Evolutionary conservation across 2,888 invertebrate genomes (phyloP).

Genomic region (Scrobipalpa costella): DNA sequence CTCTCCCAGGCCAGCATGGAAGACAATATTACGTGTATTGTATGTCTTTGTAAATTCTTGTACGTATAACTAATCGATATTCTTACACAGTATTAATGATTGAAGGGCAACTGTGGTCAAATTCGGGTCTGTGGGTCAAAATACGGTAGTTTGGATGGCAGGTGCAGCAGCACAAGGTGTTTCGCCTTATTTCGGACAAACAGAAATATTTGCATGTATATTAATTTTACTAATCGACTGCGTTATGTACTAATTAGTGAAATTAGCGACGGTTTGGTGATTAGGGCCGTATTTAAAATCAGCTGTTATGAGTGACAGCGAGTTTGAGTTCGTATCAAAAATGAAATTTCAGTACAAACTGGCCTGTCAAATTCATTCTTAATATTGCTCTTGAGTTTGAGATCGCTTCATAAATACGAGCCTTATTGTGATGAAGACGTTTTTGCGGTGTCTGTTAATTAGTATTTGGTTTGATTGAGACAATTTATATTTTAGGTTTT

Average conservation of each 20-base stretch:
- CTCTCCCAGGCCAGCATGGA: no score
- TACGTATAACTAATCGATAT: not conserved
- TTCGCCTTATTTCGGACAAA: constrained; percentile 1
- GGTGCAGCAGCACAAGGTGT: constrained; percentile 25
- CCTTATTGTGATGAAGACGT: not conserved
- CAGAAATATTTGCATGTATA: constrained; percentile 3
- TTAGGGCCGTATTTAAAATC: no score
- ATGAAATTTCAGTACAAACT: no score
- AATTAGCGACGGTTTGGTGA: constrained; percentile 2
- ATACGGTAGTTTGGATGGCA: constrained; percentile 33
- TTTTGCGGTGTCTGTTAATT: not conserved
- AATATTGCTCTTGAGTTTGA: no score
- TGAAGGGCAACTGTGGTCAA: constrained; percentile 7
- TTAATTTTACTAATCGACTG: not conserved
- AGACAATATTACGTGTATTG: no score
- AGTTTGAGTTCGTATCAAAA: no score
- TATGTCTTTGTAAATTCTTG: no score
- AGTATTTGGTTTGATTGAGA: not conserved
- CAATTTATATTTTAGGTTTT: not conserved
- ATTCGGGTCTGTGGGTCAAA: constrained; percentile 34
- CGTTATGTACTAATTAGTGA: not conserved
- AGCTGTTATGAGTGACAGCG: no score
- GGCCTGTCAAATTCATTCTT: no score
- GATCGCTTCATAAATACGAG: no score
- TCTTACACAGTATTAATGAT: not conserved